phyloP scores from a whole-genome alignment of 2,113 vertebrate species.

The Pelvicachromis taeniatus region DNA sequence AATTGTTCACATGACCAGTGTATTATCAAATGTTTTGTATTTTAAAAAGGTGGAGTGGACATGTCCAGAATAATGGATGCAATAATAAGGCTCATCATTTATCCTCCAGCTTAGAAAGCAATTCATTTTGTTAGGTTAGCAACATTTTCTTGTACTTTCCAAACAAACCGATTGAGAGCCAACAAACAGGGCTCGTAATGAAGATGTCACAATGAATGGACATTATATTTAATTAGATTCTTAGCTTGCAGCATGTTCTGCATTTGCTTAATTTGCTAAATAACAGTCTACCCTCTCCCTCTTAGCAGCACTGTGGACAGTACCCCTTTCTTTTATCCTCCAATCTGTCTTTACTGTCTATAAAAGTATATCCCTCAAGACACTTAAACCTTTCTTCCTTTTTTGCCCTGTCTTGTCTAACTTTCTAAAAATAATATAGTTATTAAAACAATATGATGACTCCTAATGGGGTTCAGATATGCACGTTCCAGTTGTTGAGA shows the following conservation, averaged over 20 bases:
- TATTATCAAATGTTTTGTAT: not conserved
- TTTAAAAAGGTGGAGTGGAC: not conserved
- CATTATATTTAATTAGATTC: constrained; percentile 51
- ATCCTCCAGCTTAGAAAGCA: not conserved
- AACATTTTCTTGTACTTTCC: not conserved
- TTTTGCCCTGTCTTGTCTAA: not conserved
- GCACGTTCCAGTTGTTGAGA: constrained; percentile 61
- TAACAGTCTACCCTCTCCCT: not conserved
- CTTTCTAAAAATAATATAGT: not conserved
- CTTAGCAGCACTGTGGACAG: not conserved
- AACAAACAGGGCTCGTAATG: constrained; percentile 27
- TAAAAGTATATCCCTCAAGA: not conserved
- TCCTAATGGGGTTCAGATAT: constrained; percentile 26
- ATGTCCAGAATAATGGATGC: not conserved
- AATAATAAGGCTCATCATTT: not conserved
- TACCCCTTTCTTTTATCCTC: not conserved
- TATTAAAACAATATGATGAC: not conserved
- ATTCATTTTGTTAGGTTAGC: not conserved
- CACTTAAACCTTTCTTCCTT: not conserved
- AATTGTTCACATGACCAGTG: not conserved
- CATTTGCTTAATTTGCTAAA: constrained; percentile 28
- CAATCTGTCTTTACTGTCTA: not conserved
- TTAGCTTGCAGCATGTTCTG: constrained; percentile 34
- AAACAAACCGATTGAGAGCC: not conserved
- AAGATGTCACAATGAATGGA: constrained; percentile 26